Evolutionary conservation across 1,140 invertebrate genomes (phyloP).

Genomic region (Rhagoletis pomonella): DNA sequence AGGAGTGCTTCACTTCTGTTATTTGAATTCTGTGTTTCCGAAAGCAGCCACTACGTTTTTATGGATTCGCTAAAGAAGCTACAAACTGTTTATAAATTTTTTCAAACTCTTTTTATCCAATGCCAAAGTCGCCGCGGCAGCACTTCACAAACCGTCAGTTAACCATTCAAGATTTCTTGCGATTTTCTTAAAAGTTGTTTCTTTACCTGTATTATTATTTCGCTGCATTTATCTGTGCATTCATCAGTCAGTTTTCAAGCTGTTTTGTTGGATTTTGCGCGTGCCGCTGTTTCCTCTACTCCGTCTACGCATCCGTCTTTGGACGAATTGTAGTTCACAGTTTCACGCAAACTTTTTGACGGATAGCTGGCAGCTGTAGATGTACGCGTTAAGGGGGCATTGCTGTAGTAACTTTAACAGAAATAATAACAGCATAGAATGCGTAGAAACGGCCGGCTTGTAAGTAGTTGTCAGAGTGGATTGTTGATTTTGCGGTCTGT

Average conservation of each 20-base stretch:
- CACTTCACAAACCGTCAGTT: not conserved
- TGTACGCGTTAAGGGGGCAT: not conserved
- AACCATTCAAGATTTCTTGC: not conserved
- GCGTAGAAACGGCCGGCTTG: no score
- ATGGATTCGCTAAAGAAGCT: not conserved
- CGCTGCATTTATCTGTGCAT: not conserved
- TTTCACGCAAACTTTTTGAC: not conserved
- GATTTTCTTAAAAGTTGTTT: not conserved
- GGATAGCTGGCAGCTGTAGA: conserved; percentile 14
- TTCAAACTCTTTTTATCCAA: not conserved
- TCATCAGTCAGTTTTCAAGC: not conserved
- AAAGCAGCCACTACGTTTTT: not conserved
- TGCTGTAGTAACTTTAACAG: conserved; percentile 4
- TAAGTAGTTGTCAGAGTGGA: no score
- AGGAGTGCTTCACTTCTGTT: not conserved
- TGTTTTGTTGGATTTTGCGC: not conserved
- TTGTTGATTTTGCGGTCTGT: no score
- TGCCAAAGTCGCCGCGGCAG: not conserved
- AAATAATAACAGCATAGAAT: not conserved
- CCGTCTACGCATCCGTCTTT: not conserved
- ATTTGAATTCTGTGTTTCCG: not conserved
- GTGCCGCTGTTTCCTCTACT: not conserved
- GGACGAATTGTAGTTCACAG: not conserved
- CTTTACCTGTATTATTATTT: not conserved
- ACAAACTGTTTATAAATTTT: not conserved